Evolutionary conservation across 2,888 invertebrate genomes (phyloP).

Genomic region (Syrista parreyssii): DNA sequence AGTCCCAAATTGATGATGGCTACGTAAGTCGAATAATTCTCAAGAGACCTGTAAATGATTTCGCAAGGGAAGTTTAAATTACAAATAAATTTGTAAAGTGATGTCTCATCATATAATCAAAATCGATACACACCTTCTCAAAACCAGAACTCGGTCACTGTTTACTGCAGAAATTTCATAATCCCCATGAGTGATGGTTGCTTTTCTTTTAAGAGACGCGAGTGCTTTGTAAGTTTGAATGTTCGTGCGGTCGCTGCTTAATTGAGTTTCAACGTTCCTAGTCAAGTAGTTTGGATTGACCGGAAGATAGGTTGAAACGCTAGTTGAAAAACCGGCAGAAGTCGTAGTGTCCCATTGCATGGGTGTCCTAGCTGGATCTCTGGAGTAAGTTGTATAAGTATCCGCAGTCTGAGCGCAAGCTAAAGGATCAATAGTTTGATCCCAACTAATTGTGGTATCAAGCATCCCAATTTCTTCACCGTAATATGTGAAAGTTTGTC

Average conservation of each 20-base stretch:
- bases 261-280: conserved; percentile 44
- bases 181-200: conserved; percentile 45
- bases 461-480: conserved; percentile 56
- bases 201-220: conserved; percentile 39
- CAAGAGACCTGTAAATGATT: conserved; percentile 35
- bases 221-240: conserved; percentile 44
- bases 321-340: conserved; percentile 53
- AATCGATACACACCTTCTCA: conserved; percentile 42
- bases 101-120: not conserved
- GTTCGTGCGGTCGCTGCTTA: conserved; percentile 31
- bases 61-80: not conserved
- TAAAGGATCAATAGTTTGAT: conserved; percentile 47
- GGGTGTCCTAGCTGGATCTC: conserved; percentile 55
- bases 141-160: conserved; percentile 39
- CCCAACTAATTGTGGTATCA: conserved; percentile 33
- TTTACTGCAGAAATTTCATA: conserved; percentile 43
- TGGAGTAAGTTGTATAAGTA: conserved; percentile 34
- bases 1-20: conserved; percentile 44
- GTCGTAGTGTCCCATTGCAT: conserved; percentile 59
- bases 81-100: not conserved
- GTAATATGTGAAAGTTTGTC: conserved; percentile 70
- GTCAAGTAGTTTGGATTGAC: conserved; percentile 38
- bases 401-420: conserved; percentile 28
- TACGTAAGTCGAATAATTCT: conserved; percentile 39
- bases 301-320: conserved; percentile 40